These are phyloP conservation scores for Labeo calbasu DNA, from an alignment of 2,797 vertebrate species.

Conservation along the genomic window DNA sequence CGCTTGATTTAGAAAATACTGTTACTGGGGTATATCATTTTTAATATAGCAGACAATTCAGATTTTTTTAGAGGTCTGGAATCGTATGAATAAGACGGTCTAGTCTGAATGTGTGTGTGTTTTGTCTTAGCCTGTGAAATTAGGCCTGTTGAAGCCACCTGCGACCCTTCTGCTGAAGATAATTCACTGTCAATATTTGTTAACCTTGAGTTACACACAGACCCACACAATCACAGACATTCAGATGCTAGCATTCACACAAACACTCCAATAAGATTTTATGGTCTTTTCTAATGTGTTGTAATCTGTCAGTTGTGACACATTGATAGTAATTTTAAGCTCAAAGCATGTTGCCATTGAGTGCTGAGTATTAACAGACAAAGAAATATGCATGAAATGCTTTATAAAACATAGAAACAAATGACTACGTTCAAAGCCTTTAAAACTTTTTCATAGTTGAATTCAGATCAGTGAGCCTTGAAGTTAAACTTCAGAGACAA, in stretches of 20 bases:
- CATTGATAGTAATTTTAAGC: background rate
- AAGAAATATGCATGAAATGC: background rate
- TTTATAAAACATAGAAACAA: background rate
- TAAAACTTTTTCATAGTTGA: background rate
- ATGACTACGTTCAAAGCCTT: background rate
- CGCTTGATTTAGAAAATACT: background rate
- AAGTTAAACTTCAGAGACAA: background rate
- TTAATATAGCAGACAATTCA: background rate
- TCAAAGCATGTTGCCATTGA: background rate
- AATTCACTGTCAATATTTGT: constrained; percentile 80
- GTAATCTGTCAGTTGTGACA: constrained; percentile 13
- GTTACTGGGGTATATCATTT: background rate
- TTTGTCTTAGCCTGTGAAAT: constrained; percentile 67
- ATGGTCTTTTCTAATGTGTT: background rate
- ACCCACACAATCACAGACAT: constrained; percentile 51
- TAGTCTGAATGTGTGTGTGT: constrained; percentile 10
- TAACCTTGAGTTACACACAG: constrained; percentile 68
- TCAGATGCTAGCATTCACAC: constrained; percentile 5
- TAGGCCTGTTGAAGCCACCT: constrained; percentile 71
- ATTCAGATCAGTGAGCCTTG: background rate
- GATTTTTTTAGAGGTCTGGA: background rate
- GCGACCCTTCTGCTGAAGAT: constrained; percentile 74
- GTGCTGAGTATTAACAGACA: background rate
- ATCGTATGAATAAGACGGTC: background rate
- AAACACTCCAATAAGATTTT: constrained; percentile 16